These are phyloP conservation scores for Oscheius sp. DNA, from an alignment of 2,888 invertebrate genomes.

Conservation along the genomic window DNA sequence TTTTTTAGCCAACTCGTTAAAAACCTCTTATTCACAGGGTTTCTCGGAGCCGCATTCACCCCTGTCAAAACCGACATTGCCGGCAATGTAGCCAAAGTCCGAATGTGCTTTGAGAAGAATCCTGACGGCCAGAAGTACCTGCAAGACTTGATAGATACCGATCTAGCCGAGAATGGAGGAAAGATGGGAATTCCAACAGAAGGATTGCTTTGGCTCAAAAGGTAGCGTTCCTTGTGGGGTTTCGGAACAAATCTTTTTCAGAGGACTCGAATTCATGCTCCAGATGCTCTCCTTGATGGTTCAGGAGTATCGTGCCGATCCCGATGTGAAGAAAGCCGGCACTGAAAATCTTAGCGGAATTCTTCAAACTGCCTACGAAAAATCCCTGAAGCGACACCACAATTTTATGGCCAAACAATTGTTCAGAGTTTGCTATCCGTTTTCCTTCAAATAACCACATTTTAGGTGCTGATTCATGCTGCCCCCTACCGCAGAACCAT, in stretches of 20 bases:
- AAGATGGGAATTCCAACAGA: conserved; percentile 70
- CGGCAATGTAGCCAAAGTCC: conserved; percentile 71
- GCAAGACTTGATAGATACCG: conserved; percentile 67
- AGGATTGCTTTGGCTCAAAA: conserved; percentile 71
- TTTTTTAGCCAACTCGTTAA: neutral
- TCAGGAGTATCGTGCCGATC: conserved; percentile 51
- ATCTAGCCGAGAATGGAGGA: conserved; percentile 65
- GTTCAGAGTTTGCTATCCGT: conserved; percentile 60
- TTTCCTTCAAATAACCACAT: neutral
- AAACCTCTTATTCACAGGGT: conserved; percentile 49
- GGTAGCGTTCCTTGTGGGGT: conserved; percentile 44
- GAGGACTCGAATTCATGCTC: conserved; percentile 73
- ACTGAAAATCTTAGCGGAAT: conserved; percentile 62
- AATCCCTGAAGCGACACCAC: conserved; percentile 69
- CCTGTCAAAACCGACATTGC: conserved; percentile 69
- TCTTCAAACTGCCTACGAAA: conserved; percentile 64
- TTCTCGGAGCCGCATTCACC: conserved; percentile 64
- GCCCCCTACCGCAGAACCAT: conserved; percentile 69
- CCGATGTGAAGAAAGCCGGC: conserved; percentile 45
- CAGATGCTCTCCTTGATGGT: conserved; percentile 66
- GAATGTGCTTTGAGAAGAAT: conserved; percentile 58
- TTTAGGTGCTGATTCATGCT: conserved; percentile 67
- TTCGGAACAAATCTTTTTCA: conserved; percentile 41
- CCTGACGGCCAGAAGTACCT: conserved; percentile 57
- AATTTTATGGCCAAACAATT: conserved; percentile 68